These are phyloP conservation scores for Malaclemys terrapin DNA, from an alignment of 2,113 vertebrate genomes.

Conservation along the genomic window DNA sequence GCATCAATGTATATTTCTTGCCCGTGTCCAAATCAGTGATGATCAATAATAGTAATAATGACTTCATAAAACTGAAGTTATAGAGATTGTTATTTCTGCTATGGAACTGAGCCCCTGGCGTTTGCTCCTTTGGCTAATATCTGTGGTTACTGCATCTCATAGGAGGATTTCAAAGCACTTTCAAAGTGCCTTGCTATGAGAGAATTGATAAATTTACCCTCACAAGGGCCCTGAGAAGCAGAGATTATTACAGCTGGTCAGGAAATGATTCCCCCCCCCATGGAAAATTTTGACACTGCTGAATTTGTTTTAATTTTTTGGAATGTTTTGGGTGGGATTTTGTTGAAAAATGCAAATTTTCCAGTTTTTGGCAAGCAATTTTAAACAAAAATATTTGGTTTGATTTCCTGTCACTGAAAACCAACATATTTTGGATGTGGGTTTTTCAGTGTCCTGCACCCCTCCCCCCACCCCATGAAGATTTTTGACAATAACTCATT, in stretches of 20 bases:
- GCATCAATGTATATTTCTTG: constrained; percentile 20
- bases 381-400: not conserved
- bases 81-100: constrained; percentile 55
- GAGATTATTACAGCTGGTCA: not conserved
- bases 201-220: constrained; percentile 33
- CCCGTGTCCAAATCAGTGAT: constrained; percentile 53
- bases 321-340: not conserved
- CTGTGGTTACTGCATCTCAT: constrained; percentile 6
- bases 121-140: constrained; percentile 46
- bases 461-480: not conserved
- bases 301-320: not conserved
- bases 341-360: not conserved
- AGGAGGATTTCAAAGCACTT: constrained; percentile 58
- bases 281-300: not conserved
- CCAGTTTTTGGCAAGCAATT: not conserved
- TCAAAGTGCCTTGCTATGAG: constrained; percentile 23
- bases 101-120: constrained; percentile 37
- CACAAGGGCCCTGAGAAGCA: constrained; percentile 33
- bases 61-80: constrained; percentile 51
- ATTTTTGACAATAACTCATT: not conserved
- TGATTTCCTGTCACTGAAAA: not conserved
- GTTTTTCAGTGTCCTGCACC: rapidly evolving
- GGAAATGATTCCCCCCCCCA: not conserved
- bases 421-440: not conserved
- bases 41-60: constrained; percentile 34